These are phyloP conservation scores for Mormyrops attenuatus DNA, from an alignment of 2,797 vertebrate genomes.

Conservation along the genomic window DNA sequence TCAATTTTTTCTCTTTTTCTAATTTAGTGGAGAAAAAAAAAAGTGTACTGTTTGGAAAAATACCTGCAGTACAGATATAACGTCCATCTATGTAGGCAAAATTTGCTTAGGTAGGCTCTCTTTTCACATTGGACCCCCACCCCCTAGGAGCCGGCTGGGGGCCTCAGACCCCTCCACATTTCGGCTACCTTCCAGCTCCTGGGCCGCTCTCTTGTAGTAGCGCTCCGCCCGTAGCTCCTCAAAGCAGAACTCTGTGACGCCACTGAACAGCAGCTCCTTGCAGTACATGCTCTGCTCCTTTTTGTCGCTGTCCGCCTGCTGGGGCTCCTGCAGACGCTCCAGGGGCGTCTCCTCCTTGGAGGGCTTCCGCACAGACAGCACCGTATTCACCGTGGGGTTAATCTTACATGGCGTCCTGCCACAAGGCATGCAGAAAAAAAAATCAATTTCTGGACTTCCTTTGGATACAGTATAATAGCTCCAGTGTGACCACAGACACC, in stretches of 20 bases:
- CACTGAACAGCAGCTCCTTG: conserved; percentile 83
- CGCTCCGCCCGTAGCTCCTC: conserved; percentile 87
- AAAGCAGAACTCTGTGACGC: conserved; percentile 84
- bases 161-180: not conserved
- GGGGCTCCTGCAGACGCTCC: conserved; percentile 75
- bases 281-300: conserved; percentile 84
- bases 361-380: conserved; percentile 79
- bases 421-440: not conserved
- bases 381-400: conserved; percentile 75
- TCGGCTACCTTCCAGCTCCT: conserved; percentile 51
- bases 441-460: not conserved
- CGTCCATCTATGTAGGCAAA: not conserved
- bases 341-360: conserved; percentile 75
- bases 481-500: not conserved
- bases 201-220: conserved; percentile 71
- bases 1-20: conserved; percentile 41
- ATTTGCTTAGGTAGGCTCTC: not conserved
- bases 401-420: conserved; percentile 90
- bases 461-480: not conserved
- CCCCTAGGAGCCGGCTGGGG: not conserved
- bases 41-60: not conserved
- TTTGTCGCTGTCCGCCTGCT: conserved; percentile 60
- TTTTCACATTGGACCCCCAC: not conserved
- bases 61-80: not conserved
- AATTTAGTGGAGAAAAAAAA: not conserved